These are phyloP conservation scores for Pangasius mekongensis DNA, from an alignment of 2,797 vertebrate species.

Conservation along the genomic window DNA sequence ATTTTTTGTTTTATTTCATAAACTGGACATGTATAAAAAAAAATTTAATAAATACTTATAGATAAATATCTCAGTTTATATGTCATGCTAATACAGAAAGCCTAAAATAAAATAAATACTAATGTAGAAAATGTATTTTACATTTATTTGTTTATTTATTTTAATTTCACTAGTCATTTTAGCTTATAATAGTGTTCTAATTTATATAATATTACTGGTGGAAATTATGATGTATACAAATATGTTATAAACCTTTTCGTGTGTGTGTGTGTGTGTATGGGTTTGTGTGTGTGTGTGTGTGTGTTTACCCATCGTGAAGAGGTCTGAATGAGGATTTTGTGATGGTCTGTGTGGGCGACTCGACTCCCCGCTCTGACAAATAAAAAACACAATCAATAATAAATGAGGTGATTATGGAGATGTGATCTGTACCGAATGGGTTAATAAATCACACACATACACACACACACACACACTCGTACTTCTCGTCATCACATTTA, in stretches of 20 bases:
- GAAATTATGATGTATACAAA: neutral
- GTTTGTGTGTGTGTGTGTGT: neutral
- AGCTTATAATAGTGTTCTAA: neutral
- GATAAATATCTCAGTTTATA: neutral
- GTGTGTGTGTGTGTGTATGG: constrained; percentile 25
- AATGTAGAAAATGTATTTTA: neutral
- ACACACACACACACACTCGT: neutral
- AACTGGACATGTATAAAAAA: neutral
- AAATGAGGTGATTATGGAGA: constrained; percentile 30
- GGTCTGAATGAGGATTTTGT: constrained; percentile 91
- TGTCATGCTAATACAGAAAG: neutral
- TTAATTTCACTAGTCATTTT: neutral
- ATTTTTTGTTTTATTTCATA: neutral
- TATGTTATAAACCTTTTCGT: neutral
- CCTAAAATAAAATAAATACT: neutral
- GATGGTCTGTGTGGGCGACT: constrained; percentile 87
- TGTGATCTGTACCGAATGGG: constrained; percentile 5
- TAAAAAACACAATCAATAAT: constrained; percentile 36
- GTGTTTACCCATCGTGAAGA: constrained; percentile 90
- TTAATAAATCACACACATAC: constrained; percentile 23
- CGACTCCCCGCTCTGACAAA: constrained; percentile 87
- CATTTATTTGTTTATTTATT: neutral
- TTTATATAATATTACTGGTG: neutral
- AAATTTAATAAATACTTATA: neutral
- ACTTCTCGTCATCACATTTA: neutral